Percentiles rank a stretch among this genome's conserved stretches.
These are phyloP conservation scores for Phyllotis vaccarum DNA, from an alignment of 2,797 vertebrate genomes.

Conservation along the genomic window DNA sequence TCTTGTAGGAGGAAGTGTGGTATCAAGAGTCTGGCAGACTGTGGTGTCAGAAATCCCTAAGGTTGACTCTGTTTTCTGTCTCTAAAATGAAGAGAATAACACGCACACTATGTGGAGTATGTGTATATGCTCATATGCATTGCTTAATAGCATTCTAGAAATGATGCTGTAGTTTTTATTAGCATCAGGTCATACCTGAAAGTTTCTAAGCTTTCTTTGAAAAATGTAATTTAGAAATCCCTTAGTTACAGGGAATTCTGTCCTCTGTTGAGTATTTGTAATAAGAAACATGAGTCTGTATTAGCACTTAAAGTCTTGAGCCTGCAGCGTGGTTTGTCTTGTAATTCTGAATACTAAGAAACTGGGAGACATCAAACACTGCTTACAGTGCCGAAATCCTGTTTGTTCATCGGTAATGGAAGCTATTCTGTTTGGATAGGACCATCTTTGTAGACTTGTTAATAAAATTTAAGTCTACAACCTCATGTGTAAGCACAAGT, in stretches of 20 bases:
- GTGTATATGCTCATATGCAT: not conserved
- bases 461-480: conserved; percentile 24
- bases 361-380: not conserved
- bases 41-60: conserved; percentile 7
- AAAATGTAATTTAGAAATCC: conserved; percentile 37
- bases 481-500: conserved; percentile 30
- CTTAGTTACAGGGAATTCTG: not conserved
- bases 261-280: conserved; percentile 13
- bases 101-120: not conserved
- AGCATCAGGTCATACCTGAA: conserved; percentile 30
- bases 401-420: conserved; percentile 29
- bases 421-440: conserved; percentile 2
- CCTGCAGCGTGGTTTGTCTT: conserved; percentile 29
- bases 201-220: conserved; percentile 55
- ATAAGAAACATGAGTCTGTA: conserved; percentile 29
- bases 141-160: not conserved
- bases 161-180: conserved; percentile 38
- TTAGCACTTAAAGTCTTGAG: conserved; percentile 22
- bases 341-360: conserved; percentile 42
- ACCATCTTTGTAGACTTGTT: not conserved
- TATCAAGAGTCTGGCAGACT: not conserved
- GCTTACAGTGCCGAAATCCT: not conserved
- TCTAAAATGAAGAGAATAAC: not conserved
- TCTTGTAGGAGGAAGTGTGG: not conserved
- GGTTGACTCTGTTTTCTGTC: not conserved